Percentiles rank a stretch among this genome's conserved stretches.
Evolutionary conservation across 2,888 invertebrate genomes (phyloP).

Genomic region (Ceraclea dissimilis): DNA sequence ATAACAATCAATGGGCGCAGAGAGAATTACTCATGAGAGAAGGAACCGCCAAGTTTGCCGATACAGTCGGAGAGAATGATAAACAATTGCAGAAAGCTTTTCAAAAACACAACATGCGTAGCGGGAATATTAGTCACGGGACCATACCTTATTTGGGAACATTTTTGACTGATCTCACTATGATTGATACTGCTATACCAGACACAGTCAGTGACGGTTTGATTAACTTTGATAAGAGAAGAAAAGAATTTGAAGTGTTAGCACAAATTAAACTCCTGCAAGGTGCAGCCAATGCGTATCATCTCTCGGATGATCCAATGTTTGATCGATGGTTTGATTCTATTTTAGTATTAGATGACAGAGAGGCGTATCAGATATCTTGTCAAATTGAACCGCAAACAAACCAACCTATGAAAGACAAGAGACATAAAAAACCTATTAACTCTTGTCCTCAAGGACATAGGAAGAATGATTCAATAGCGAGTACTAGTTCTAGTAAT

Average conservation of each 20-base stretch:
- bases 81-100: constrained; percentile 79
- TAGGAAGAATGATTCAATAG: constrained; percentile 85
- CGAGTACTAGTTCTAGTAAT: constrained; percentile 78
- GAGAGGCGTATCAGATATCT: constrained; percentile 83
- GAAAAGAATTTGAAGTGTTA: constrained; percentile 97
- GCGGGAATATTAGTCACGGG: constrained; percentile 75
- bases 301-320: constrained; percentile 72
- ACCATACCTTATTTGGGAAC: constrained; percentile 98
- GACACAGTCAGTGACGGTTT: constrained; percentile 74
- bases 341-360: constrained; percentile 82
- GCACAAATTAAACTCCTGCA: constrained; percentile 96
- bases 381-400: constrained; percentile 78
- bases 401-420: constrained; percentile 43
- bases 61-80: constrained; percentile 83
- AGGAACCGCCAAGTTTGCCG: constrained; percentile 97
- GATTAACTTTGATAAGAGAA: constrained; percentile 95
- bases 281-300: constrained; percentile 90
- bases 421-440: constrained; percentile 39
- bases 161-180: constrained; percentile 95
- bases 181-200: constrained; percentile 96
- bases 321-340: constrained; percentile 97
- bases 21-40: constrained; percentile 89
- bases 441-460: constrained; percentile 50
- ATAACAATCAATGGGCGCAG: constrained; percentile 94
- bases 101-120: constrained; percentile 64